These are phyloP conservation scores for Semaprochilodus insignis DNA, from an alignment of 2,797 vertebrate genomes.

Conservation along the genomic window DNA sequence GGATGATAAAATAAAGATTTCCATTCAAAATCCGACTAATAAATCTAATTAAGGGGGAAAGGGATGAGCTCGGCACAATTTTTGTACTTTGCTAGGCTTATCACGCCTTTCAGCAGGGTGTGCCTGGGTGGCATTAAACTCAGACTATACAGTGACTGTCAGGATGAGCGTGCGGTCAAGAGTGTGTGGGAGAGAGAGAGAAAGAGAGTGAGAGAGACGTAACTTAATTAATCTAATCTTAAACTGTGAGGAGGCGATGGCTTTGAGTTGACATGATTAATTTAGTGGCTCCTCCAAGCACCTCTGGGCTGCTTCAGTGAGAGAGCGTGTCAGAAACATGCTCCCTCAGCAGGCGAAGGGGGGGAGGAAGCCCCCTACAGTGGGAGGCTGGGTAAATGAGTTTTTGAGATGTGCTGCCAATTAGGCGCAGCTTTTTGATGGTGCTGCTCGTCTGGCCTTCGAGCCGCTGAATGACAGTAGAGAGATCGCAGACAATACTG, in stretches of 20 bases:
- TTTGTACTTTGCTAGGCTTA: slow-evolving; percentile 24
- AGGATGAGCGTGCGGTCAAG: slow-evolving; percentile 1
- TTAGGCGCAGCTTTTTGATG: slow-evolving; percentile 24
- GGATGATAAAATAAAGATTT: slow-evolving; percentile 48
- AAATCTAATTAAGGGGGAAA: slow-evolving; percentile 50
- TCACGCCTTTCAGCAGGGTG: slow-evolving; percentile 4
- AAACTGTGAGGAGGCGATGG: slow-evolving; percentile 42
- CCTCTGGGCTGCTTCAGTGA: slow-evolving; percentile 35
- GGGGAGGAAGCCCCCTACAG: slow-evolving; percentile 3
- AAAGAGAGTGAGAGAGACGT: slow-evolving; percentile 29
- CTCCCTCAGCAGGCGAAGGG: slow-evolving; percentile 33
- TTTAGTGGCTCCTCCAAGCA: slow-evolving; percentile 42
- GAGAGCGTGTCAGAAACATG: slow-evolving; percentile 32
- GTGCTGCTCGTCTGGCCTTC: background rate
- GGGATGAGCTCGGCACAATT: slow-evolving; percentile 41
- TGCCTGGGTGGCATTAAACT: slow-evolving; percentile 34
- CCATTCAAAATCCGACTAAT: slow-evolving; percentile 44
- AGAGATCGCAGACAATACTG: background rate
- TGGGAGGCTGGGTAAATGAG: slow-evolving; percentile 38
- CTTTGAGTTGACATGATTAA: slow-evolving; percentile 52
- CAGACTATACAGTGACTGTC: slow-evolving; percentile 12
- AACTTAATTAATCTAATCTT: slow-evolving; percentile 62
- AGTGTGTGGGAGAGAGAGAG: slow-evolving; percentile 22
- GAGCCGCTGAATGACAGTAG: slow-evolving; percentile 8
- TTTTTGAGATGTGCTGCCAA: slow-evolving; percentile 43